Evolutionary conservation across 2,888 invertebrate species (phyloP), one percentile per base, ranked within the genome.

Genomic region (Cynaeus angustus): DNA sequence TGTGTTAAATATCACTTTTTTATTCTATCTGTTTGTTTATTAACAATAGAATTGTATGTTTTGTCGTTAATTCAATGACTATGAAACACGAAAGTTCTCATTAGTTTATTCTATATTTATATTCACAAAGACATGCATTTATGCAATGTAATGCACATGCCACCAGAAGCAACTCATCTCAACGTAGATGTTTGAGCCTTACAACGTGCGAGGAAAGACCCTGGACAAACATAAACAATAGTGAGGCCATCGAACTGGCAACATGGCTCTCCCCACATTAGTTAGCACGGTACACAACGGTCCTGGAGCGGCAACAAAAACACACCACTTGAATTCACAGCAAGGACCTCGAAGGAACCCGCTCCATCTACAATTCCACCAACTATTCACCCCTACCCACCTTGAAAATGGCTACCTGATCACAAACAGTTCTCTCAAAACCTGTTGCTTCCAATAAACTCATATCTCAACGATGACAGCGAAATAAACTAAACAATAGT

Each of bases 341-440:
- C 70, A 75, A 74, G 72, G 74, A 75, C 73, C 53, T 71, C 50
- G 45, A 66, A 16, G 21, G 46, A 43, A 58, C 62, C 74, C 70
- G 69, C 70, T 70, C 62, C 46, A 45, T 45, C 10, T 9, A 68
- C 65, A 68, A 46, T 37, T 64, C 21, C 66, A 71, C 52, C 62
- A 66, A 67, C 61, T 59, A 48, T 66, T 66, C 69, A 72, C 74
- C 75, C 66, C 73, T 71, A 75, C 78, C 80, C 80, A 81, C 80
- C 81, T 81, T 79, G 81, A 82, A 80, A 80, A 88, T 88, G 88
- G 88, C 88, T 88, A 88, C 88, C 88, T 88, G 88, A 87, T 87
- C 87, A 88, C 87, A 87, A 79, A 80, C 75, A 75, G 64, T 74
- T 50, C 59, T 58, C 62, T 87, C 86, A 86, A 86, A 85, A 88